phyloP scores from a whole-genome alignment of 2,888 invertebrate species.

The Urechis unicinctus region DNA sequence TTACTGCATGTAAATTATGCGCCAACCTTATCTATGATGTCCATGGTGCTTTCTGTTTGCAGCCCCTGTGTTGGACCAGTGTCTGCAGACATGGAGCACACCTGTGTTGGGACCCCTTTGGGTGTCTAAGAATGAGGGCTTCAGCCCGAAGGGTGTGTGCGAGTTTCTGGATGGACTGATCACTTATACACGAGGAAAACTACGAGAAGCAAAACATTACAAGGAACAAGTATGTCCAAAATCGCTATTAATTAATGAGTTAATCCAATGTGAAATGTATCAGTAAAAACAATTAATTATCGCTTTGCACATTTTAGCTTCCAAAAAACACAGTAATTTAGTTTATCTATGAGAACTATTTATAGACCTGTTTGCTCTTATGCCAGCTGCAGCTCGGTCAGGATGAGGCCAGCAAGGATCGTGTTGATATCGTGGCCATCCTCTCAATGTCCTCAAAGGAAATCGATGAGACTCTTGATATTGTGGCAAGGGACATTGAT shows the following conservation, averaged over 20 bases:
- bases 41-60: constrained; percentile 3
- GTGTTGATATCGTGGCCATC: constrained; percentile 35
- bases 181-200: constrained; percentile 29
- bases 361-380: background rate
- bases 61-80: constrained; percentile 47
- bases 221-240: constrained; percentile 32
- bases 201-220: constrained; percentile 35
- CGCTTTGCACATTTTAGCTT: background rate
- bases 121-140: constrained; percentile 48
- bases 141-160: constrained; percentile 44
- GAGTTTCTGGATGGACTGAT: constrained; percentile 38
- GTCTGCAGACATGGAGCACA: constrained; percentile 38
- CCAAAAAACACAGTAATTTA: background rate
- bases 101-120: constrained; percentile 48
- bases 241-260: too few species aligned
- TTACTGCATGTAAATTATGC: background rate
- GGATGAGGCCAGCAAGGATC: constrained; percentile 35
- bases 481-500: constrained; percentile 39
- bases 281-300: too few species aligned
- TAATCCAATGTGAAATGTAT: background rate
- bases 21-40: background rate
- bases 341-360: background rate
- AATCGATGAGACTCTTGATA: constrained; percentile 35
- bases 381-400: constrained; percentile 34
- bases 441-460: constrained; percentile 41